Conservation (phyloP, 2,113 vertebrate genomes). For the Pseudorectes ferrugineus region DNA sequence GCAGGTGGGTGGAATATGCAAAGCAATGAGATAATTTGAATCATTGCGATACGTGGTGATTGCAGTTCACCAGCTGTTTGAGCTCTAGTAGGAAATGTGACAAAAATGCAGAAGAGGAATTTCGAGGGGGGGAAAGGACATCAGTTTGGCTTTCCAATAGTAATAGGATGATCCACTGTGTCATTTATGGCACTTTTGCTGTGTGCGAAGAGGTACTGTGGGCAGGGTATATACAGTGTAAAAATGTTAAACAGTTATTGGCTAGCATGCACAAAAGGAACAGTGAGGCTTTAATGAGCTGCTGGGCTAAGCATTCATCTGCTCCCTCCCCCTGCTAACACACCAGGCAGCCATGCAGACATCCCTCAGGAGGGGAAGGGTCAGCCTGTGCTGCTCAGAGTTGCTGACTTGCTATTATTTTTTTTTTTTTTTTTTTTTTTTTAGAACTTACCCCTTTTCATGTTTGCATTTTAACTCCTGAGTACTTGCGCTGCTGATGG, state of each 20-base stretch:
- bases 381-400: background rate
- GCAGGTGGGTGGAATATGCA: slow-evolving; percentile 3
- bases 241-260: background rate
- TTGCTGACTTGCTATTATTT: background rate
- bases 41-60: background rate
- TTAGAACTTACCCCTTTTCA: background rate
- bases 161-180: background rate
- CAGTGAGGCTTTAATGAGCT: background rate
- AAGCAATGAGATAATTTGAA: background rate
- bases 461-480: background rate
- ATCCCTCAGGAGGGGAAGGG: background rate
- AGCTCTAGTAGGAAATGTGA: background rate
- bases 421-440: background rate
- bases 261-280: background rate
- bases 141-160: background rate
- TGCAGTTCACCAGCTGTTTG: background rate
- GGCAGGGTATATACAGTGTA: background rate
- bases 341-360: background rate
- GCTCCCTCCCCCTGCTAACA: background rate
- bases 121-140: background rate
- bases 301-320: background rate
- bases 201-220: background rate
- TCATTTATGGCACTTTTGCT: background rate
- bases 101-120: background rate
- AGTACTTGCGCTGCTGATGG: background rate